Conservation (phyloP, 2,888 invertebrate genomes). For the Apomyelois bistriatella region DNA sequence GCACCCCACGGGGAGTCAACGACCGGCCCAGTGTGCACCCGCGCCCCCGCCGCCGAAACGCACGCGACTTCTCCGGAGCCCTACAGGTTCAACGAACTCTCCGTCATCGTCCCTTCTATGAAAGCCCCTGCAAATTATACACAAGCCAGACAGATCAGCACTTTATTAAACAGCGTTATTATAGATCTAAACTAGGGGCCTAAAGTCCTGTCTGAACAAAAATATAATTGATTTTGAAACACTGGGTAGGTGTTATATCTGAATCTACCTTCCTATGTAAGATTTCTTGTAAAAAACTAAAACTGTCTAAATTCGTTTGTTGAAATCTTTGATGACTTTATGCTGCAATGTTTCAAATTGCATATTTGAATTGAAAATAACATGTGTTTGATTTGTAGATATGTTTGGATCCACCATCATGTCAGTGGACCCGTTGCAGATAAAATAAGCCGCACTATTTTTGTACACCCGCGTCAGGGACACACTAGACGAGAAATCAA, state of each 20-base stretch:
- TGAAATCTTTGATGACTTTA: too few species aligned
- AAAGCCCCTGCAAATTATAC: constrained; percentile 46
- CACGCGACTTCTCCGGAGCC: constrained; percentile 56
- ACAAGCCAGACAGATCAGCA: constrained; percentile 39
- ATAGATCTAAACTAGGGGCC: too few species aligned
- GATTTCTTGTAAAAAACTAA: too few species aligned
- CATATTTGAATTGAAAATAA: too few species aligned
- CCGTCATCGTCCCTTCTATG: constrained; percentile 50
- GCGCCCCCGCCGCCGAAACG: constrained; percentile 49
- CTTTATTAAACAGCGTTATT: constrained; percentile 25
- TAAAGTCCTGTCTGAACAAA: background rate
- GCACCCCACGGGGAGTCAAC: constrained; percentile 64
- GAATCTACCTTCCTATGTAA: too few species aligned
- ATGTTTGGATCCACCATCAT: constrained; percentile 17
- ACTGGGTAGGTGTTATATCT: too few species aligned
- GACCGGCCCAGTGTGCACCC: constrained; percentile 62
- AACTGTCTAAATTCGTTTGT: too few species aligned
- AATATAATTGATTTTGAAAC: background rate
- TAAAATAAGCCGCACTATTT: constrained; percentile 39
- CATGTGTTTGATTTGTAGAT: background rate
- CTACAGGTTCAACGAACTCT: constrained; percentile 68
- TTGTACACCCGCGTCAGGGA: constrained; percentile 36
- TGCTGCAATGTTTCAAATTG: too few species aligned
- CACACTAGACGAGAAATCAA: constrained; percentile 42
- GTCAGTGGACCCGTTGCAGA: constrained; percentile 22